Conservation (phyloP, 2,888 invertebrate species). For the Agriopis aurantiaria region DNA sequence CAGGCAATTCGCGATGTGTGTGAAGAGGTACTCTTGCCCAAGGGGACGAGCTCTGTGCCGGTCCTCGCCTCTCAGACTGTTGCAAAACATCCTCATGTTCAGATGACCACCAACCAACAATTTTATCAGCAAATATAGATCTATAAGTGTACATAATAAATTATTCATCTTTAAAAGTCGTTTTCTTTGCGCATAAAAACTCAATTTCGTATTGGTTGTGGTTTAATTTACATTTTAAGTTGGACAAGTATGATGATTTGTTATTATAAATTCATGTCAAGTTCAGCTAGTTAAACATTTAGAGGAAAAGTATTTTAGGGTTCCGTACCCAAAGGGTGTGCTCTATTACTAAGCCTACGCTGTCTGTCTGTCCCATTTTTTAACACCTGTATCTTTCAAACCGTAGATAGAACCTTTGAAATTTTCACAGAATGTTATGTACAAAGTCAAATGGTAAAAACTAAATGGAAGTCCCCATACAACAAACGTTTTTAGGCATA, state of each 20-base stretch:
- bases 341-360: too few relatives aligned
- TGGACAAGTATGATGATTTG: background rate
- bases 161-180: slow-evolving; percentile 7
- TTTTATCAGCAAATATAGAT: slow-evolving; percentile 12
- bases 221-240: slow-evolving; percentile 2
- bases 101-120: slow-evolving; percentile 48
- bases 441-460: too few relatives aligned
- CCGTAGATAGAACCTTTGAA: too few relatives aligned
- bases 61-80: slow-evolving; percentile 90
- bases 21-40: slow-evolving; percentile 92
- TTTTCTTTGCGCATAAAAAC: slow-evolving; percentile 1
- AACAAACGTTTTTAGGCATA: too few relatives aligned
- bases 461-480: too few relatives aligned
- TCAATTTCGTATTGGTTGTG: background rate
- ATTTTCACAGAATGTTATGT: too few relatives aligned
- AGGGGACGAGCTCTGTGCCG: slow-evolving; percentile 89
- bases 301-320: too few relatives aligned
- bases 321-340: too few relatives aligned
- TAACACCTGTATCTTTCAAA: too few relatives aligned
- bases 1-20: slow-evolving; percentile 90
- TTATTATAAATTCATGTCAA: slow-evolving; percentile 11
- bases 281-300: background rate
- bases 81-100: slow-evolving; percentile 91
- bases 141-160: slow-evolving; percentile 31
- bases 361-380: too few relatives aligned